A percentile compares a stretch with the other conserved stretches of the same genome.
Conservation (phyloP, 2,797 vertebrate species). For the Sparus aurata region DNA sequence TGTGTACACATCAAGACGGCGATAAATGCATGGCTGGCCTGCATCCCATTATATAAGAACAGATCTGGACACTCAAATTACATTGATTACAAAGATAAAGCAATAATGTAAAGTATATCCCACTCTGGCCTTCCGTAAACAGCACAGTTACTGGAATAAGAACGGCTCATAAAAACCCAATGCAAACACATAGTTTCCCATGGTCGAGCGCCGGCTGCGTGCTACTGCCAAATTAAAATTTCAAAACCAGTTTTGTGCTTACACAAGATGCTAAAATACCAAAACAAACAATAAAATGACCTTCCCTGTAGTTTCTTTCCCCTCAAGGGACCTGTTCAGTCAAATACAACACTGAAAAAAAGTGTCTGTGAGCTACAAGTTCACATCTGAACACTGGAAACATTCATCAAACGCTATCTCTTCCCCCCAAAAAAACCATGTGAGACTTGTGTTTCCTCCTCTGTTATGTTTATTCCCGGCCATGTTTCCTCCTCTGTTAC, state of each 20-base stretch:
- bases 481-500: conserved; percentile 24
- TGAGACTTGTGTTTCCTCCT: conserved; percentile 30
- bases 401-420: conserved; percentile 8
- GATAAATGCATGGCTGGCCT: neutral
- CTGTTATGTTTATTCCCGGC: conserved; percentile 23
- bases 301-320: neutral
- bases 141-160: conserved; percentile 39
- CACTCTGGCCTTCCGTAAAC: conserved; percentile 22
- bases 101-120: conserved; percentile 38
- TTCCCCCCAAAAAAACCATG: neutral
- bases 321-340: neutral
- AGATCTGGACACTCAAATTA: conserved; percentile 42
- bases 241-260: conserved; percentile 37
- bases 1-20: conserved; percentile 28
- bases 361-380: neutral
- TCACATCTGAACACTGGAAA: conserved; percentile 29
- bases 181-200: conserved; percentile 53
- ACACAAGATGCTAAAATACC: conserved; percentile 10
- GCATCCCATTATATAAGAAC: conserved; percentile 45
- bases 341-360: neutral
- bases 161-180: conserved; percentile 30
- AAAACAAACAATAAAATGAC: conserved; percentile 19
- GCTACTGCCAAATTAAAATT: conserved; percentile 52
- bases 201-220: conserved; percentile 42
- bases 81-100: conserved; percentile 38